Evolutionary conservation across 2,113 vertebrate genomes (phyloP).

Genomic region (Climacteris rufus): DNA sequence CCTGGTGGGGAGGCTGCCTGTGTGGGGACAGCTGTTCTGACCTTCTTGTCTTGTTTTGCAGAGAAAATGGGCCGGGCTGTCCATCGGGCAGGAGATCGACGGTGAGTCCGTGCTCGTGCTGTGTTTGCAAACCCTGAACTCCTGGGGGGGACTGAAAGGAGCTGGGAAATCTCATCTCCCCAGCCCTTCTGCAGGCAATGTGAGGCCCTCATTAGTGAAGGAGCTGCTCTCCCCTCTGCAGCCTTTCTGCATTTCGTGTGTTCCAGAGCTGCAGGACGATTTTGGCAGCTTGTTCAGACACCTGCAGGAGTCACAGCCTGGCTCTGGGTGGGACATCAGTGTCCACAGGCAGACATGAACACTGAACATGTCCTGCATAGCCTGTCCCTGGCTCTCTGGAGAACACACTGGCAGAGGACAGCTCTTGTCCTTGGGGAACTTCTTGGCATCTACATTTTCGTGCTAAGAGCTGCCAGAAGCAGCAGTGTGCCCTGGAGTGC

Average conservation of each 20-base stretch:
- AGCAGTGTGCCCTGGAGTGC: neutral
- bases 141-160: neutral
- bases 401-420: neutral
- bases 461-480: neutral
- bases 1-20: neutral
- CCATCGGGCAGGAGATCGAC: conserved; percentile 91
- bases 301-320: neutral
- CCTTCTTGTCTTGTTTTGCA: conserved; percentile 29
- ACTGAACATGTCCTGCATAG: rapidly evolving
- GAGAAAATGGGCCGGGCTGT: conserved; percentile 97
- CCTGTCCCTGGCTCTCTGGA: neutral
- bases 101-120: conserved; percentile 63
- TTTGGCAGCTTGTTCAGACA: neutral
- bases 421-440: neutral
- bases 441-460: neutral
- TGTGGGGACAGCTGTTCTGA: neutral
- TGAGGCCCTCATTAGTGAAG: rapidly evolving
- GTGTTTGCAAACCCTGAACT: neutral
- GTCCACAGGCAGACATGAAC: neutral
- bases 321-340: neutral
- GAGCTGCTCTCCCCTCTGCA: neutral
- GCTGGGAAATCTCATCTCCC: neutral
- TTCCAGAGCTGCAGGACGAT: neutral
- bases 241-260: neutral
- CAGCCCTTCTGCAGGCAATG: neutral